Percentiles rank a stretch among this genome's conserved stretches.
Conservation (phyloP, 2,113 vertebrate species). For the Seriola dumerili region DNA sequence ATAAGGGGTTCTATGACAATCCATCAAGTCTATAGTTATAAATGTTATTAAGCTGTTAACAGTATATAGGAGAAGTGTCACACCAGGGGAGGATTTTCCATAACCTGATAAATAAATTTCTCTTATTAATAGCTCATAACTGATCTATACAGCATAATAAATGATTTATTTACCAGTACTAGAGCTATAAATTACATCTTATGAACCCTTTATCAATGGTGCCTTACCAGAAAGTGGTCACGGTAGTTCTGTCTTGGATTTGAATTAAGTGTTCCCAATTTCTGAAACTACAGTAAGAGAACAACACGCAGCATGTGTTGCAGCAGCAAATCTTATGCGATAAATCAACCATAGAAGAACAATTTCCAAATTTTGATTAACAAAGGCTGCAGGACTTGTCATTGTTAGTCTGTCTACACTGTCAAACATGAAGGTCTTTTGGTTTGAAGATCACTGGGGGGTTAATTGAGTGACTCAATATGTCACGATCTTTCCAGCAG, state of each 20-base stretch:
- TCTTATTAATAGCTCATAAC: background rate
- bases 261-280: background rate
- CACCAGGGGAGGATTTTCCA: background rate
- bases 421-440: constrained; percentile 19
- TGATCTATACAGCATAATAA: background rate
- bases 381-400: constrained; percentile 32
- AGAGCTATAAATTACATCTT: background rate
- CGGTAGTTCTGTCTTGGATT: constrained; percentile 20
- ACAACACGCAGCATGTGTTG: background rate
- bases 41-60: background rate
- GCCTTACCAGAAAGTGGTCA: background rate
- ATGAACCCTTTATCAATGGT: background rate
- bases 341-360: constrained; percentile 16
- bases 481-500: constrained; percentile 18
- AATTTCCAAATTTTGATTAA: constrained; percentile 27
- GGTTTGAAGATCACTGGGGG: constrained; percentile 35
- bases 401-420: background rate
- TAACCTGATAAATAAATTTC: background rate
- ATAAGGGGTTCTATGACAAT: background rate
- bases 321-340: constrained; percentile 17
- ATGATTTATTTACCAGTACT: background rate
- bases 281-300: constrained; percentile 1
- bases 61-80: background rate
- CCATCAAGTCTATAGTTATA: background rate
- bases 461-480: constrained; percentile 16